These are phyloP conservation scores for Rhopalosiphum padi DNA, from an alignment of 1,140 invertebrate species.

Conservation along the genomic window DNA sequence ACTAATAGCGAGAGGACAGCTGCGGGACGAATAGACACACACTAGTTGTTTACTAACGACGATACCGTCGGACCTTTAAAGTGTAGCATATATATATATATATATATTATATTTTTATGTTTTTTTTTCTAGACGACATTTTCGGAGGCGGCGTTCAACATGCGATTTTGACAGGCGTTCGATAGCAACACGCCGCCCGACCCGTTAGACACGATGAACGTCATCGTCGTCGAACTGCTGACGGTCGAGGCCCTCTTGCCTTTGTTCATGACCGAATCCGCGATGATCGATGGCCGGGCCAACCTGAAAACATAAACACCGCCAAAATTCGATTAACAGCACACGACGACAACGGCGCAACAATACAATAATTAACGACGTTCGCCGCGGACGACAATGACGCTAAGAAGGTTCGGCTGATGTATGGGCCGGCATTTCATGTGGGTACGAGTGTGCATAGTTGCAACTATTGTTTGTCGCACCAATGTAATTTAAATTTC, in stretches of 20 bases:
- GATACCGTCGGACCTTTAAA: not conserved
- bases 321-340: not conserved
- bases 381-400: not conserved
- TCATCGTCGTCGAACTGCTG: conserved; percentile 53
- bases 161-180: conserved; percentile 44
- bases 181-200: not conserved
- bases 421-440: not conserved
- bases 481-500: not conserved
- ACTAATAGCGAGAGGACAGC: not conserved
- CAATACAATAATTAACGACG: not conserved
- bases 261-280: conserved; percentile 35
- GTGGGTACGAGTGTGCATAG: too few relatives aligned
- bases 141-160: conserved; percentile 19
- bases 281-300: conserved; percentile 45
- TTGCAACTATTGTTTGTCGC: not conserved
- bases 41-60: not conserved
- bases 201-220: conserved; percentile 42
- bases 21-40: not conserved
- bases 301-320: conserved; percentile 36
- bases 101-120: not conserved
- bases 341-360: not conserved
- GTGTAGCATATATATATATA: not conserved
- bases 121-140: conserved; percentile 29
- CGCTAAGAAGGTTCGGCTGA: not conserved
- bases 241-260: conserved; percentile 49